Conservation (phyloP, 2,888 invertebrate genomes). For the Pachycephus smyrnensis region DNA sequence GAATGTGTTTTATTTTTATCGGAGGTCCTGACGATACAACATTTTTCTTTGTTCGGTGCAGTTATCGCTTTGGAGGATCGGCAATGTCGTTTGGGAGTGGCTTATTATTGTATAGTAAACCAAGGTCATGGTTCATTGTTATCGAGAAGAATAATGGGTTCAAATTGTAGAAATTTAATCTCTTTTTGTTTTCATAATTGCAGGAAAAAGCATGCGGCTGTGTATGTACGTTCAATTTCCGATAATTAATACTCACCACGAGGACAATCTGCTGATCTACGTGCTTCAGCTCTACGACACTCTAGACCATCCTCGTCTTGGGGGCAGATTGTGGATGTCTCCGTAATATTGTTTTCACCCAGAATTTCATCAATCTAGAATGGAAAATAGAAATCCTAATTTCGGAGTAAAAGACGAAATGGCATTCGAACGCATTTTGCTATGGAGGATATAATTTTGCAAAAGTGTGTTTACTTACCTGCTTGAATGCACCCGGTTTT, state of each 20-base stretch:
- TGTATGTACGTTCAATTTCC: background rate
- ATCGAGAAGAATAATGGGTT: background rate
- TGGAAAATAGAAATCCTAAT: background rate
- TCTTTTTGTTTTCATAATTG: slow-evolving; percentile 15
- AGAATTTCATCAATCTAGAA: slow-evolving; percentile 56
- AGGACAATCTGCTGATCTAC: slow-evolving; percentile 64
- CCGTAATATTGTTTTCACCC: slow-evolving; percentile 56
- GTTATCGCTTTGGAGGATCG: background rate
- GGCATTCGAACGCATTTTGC: background rate
- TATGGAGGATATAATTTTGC: background rate
- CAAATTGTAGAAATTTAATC: background rate
- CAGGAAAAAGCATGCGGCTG: slow-evolving; percentile 11
- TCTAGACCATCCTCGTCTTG: slow-evolving; percentile 63
- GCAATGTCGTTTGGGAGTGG: slow-evolving; percentile 5
- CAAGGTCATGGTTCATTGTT: slow-evolving; percentile 1
- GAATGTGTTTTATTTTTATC: background rate
- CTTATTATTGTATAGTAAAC: background rate
- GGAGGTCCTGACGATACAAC: background rate
- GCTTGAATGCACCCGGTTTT: slow-evolving; percentile 64
- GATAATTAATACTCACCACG: slow-evolving; percentile 51
- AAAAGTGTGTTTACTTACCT: slow-evolving; percentile 43
- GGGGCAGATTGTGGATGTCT: slow-evolving; percentile 56
- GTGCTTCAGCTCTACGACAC: slow-evolving; percentile 64
- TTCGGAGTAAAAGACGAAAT: background rate
- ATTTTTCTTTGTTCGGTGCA: background rate